A percentile compares a stretch with the other conserved stretches of the same genome.
phyloP scores from a whole-genome alignment of 2,888 invertebrate genomes.

The Catocala fraxini region DNA sequence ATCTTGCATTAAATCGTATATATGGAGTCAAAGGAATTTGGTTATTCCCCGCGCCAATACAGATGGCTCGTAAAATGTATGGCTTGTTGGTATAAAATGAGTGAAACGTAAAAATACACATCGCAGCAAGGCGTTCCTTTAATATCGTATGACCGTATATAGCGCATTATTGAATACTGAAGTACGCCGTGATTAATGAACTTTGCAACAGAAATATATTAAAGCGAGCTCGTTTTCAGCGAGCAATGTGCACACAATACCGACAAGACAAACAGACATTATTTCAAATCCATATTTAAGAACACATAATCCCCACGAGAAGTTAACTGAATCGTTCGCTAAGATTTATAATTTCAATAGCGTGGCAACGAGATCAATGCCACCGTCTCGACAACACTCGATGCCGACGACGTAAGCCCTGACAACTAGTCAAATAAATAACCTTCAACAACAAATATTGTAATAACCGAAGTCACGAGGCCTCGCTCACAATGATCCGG shows the following conservation, averaged over 20 bases:
- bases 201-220: constrained; percentile 18
- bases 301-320: constrained; percentile 39
- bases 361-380: constrained; percentile 65
- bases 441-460: constrained; percentile 83
- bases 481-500: constrained; percentile 54
- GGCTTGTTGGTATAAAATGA: constrained; percentile 41
- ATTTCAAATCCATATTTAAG: constrained; percentile 35
- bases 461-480: constrained; percentile 72
- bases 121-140: constrained; percentile 7
- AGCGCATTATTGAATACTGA: too few species aligned
- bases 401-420: constrained; percentile 65
- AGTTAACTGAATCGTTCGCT: constrained; percentile 55
- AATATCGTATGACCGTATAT: background rate
- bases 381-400: constrained; percentile 63
- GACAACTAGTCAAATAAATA: constrained; percentile 81
- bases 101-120: constrained; percentile 40
- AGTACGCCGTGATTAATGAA: too few species aligned
- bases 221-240: constrained; percentile 16
- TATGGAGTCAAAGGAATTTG: constrained; percentile 34
- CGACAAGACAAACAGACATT: constrained; percentile 42
- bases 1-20: constrained; percentile 39
- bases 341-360: constrained; percentile 68
- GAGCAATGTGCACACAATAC: constrained; percentile 24
- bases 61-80: constrained; percentile 34
- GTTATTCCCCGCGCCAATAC: constrained; percentile 34